Evolutionary conservation across 2,113 vertebrate genomes (phyloP), one percentile per base, ranked within the genome.

Genomic region (Caracal caracal): DNA sequence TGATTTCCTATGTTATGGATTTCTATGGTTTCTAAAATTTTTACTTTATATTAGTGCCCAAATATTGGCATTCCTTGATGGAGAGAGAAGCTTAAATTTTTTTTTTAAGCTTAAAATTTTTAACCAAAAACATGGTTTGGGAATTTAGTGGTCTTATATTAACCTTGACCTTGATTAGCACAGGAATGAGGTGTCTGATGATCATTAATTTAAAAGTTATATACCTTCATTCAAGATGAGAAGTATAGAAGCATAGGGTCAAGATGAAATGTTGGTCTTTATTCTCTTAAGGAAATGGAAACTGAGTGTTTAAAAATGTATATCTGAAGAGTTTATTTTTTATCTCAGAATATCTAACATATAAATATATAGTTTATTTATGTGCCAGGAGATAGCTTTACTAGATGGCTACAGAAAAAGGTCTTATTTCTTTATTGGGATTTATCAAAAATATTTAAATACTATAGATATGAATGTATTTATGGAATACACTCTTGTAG

Each of bases 381-480:
- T 97, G 76, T 49, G 37, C 61, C 33, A 90, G 78, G 22, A 53
- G 73, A 12, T 71, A 90, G 59, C 19, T 96, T 96, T 79, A 96
- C 17, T 82, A 97, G 88, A 84, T 92, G 61, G 68, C 63, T 95
- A 65, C 22, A 20, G 43, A 81, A 95, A 96, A 97, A 86, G 71
- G 68, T 12, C 28, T 85, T 87, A 66, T 76, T 83, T 86, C 33
- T 82, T 94, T 28, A 84, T 78, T 89, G 79, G 35, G 51, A 51
- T 82, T 37, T 90, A 66, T 90, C 35, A 90, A 94, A 84, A 94
- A 80, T 96, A 97, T 96, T 97, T 97, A 96, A 95, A 63, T 92
- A 65, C 4, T 56, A 19, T 91, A 92, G 61, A 75, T 81, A 78
- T 59, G 78, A 96, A 87, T 70, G 40, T 97, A 95, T 95, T 96